Conservation (phyloP, 2,797 vertebrate species). For the Danio jaintianensis region DNA sequence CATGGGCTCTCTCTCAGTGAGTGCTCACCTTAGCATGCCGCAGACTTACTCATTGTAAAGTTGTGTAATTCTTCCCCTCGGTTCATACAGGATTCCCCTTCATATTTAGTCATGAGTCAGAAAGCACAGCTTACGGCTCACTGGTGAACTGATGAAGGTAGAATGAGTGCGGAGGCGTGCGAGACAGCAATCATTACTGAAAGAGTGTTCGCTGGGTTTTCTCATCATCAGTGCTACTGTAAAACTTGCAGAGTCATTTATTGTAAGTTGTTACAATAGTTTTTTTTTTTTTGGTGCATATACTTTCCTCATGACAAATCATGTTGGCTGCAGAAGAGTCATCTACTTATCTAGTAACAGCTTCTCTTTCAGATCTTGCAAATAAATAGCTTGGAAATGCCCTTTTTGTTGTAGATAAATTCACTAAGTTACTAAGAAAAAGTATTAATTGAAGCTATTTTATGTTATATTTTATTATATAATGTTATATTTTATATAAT, state of each 20-base stretch:
- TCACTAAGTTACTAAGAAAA: background rate
- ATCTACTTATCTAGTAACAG: background rate
- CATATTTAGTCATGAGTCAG: constrained; percentile 34
- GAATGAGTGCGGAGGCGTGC: constrained; percentile 17
- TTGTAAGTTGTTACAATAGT: background rate
- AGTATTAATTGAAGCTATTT: no score
- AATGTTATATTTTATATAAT: no score
- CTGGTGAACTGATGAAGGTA: constrained; percentile 32
- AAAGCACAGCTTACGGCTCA: constrained; percentile 50
- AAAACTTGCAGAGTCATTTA: background rate
- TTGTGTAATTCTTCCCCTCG: background rate
- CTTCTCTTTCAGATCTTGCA: background rate
- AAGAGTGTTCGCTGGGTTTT: background rate
- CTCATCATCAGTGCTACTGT: background rate
- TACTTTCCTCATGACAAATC: background rate
- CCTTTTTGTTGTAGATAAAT: background rate
- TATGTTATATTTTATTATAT: no score
- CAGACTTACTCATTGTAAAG: background rate
- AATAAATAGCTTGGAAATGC: background rate
- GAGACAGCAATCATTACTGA: constrained; percentile 11
- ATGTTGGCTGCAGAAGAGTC: no score
- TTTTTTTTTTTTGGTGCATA: background rate
- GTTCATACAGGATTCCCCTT: constrained; percentile 21
- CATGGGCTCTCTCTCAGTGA: background rate
- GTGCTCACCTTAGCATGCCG: background rate